A percentile compares a stretch with the other conserved stretches of the same genome.
Conservation (phyloP, 2,888 invertebrate genomes). For the Linnaemya tessellans region DNA sequence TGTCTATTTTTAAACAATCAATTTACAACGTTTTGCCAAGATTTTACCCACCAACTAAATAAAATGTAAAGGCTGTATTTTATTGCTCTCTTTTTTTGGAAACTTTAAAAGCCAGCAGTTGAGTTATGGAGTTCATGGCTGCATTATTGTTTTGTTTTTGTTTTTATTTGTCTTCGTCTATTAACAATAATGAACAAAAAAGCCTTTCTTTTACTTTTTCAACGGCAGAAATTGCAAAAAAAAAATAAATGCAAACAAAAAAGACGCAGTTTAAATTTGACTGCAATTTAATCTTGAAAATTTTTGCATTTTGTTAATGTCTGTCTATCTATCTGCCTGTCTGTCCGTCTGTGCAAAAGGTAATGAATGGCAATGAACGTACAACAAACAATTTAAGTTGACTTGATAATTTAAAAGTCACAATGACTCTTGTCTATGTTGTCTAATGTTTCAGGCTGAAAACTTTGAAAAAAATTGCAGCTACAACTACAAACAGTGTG, state of each 20-base stretch:
- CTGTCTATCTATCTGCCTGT: not conserved
- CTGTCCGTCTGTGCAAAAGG: not conserved
- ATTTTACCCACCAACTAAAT: constrained; percentile 11
- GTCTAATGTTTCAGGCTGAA: constrained; percentile 61
- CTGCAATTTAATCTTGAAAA: constrained; percentile 60
- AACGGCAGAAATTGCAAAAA: not conserved
- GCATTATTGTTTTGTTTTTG: not conserved
- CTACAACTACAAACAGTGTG: constrained; percentile 48
- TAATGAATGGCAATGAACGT: constrained; percentile 29
- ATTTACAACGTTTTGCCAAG: not conserved
- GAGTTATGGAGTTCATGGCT: constrained; percentile 39
- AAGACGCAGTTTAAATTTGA: constrained; percentile 14
- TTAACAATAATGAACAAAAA: constrained; percentile 30
- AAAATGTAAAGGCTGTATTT: constrained; percentile 32
- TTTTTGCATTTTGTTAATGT: constrained; percentile 43
- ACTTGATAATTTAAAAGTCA: constrained; percentile 71
- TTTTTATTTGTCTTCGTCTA: constrained; percentile 21
- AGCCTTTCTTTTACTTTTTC: constrained; percentile 36
- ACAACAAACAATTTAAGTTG: constrained; percentile 41
- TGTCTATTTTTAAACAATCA: constrained; percentile 9
- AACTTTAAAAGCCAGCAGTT: constrained; percentile 46
- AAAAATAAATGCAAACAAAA: not conserved
- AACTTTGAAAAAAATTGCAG: not conserved
- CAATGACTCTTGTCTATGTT: constrained; percentile 62
- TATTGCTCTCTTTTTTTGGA: constrained; percentile 45